Evolutionary conservation across 2,888 invertebrate species (phyloP), one percentile per base, ranked within the genome.

Genomic region (Malthinus seriepunctatus): DNA sequence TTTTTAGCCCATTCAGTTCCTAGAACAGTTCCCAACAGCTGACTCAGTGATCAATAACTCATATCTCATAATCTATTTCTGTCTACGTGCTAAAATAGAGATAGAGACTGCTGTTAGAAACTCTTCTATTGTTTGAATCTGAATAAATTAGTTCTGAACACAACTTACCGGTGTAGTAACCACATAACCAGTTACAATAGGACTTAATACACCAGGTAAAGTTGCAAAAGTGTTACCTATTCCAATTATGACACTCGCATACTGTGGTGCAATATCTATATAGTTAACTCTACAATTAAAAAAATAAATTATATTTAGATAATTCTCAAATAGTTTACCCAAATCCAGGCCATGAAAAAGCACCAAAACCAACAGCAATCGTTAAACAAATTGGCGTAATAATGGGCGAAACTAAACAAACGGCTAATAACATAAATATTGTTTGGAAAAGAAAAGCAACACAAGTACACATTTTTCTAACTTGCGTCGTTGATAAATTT

Each of bases 281-380:
- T 94, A 93, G 73, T 90, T 90, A 0, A 89, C 89, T 64, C 90
- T 90, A 78, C 54, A 78, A 71, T 23, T n/a, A n/a, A n/a, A n/a
- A n/a, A n/a, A n/a, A n/a, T n/a, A n/a, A n/a, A n/a, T n/a, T n/a
- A n/a, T n/a, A n/a, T n/a, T n/a, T 86, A 80, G 23, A 23, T 5
- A 23, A 23, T 23, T 23, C 3, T 3, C 23, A 23, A 5, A 23
- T 3, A 23, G 5, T 12, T 5, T 50, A 91, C 91, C 90, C 88
- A 74, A 93, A 93, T 37, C 95, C 95, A 5, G 93, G 88, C 94
- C 95, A 95, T 1, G 95, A 93, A 76, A 95, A 93, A 0, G 95
- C 93, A 1, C 95, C 95, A 1, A 95, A 80, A 0, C 95, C 95
- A 0, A 95, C 93, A 1, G 95, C 93, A 48, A 94, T 83, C 0